A percentile compares a stretch with the other conserved stretches of the same genome.
These are phyloP conservation scores for Platycercus adscitus DNA, from an alignment of 2,113 vertebrate genomes.

Conservation along the genomic window DNA sequence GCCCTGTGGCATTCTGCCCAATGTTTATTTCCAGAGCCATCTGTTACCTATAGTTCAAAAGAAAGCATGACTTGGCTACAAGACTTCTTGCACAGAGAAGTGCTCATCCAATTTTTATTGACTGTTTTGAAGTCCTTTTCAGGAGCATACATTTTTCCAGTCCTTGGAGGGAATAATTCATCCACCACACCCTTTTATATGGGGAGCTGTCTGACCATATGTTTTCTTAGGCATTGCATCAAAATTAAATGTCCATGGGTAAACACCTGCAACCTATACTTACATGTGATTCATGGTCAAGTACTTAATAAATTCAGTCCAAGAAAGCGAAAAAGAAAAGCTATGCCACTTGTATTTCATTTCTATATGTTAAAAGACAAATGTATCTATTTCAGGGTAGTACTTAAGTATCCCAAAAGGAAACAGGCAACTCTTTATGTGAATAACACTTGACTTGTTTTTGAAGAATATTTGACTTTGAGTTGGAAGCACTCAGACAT, in stretches of 20 bases:
- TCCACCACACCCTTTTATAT: not conserved
- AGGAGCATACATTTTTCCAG: not conserved
- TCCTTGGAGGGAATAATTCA: not conserved
- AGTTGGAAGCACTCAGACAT: slow-evolving; percentile 10
- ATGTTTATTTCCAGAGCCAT: not conserved
- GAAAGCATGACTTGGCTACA: not conserved
- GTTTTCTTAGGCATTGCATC: not conserved
- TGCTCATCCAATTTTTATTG: not conserved
- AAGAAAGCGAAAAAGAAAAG: not conserved
- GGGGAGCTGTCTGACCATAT: not conserved
- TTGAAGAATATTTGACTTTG: slow-evolving; percentile 35
- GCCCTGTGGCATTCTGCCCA: not conserved
- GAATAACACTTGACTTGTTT: slow-evolving; percentile 23
- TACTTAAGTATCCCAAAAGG: not conserved
- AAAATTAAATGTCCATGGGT: not conserved
- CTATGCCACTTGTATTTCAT: not conserved
- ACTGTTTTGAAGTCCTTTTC: not conserved
- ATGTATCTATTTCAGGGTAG: not conserved
- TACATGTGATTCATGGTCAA: not conserved
- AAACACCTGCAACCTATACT: not conserved
- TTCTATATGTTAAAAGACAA: not conserved
- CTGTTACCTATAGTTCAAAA: not conserved
- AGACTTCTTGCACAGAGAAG: not conserved
- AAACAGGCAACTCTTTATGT: not conserved
- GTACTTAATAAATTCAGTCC: not conserved